phyloP scores from a whole-genome alignment of 2,113 vertebrate genomes.

The Oncorhynchus masou region DNA sequence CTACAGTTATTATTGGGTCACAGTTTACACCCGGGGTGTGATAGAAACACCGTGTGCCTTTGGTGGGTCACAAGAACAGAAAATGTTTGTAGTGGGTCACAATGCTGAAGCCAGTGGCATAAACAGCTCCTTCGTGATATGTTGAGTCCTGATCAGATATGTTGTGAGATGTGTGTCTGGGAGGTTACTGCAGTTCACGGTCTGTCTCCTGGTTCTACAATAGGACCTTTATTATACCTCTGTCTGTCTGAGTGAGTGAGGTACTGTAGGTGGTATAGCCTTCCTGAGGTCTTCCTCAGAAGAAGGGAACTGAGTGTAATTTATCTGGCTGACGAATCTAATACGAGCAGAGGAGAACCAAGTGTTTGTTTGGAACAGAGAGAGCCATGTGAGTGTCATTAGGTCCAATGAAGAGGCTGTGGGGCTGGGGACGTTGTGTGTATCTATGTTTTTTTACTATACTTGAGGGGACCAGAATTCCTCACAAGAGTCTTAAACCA shows the following conservation, averaged over 20 bases:
- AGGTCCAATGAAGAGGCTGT: slow-evolving; percentile 36
- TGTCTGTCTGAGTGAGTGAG: not conserved
- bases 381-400: slow-evolving; percentile 64
- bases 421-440: slow-evolving; percentile 24
- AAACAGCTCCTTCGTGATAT: too few species aligned
- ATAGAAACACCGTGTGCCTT: not conserved
- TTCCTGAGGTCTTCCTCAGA: slow-evolving; percentile 24
- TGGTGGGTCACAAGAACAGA: not conserved
- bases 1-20: too few species aligned
- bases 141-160: too few species aligned
- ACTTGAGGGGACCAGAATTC: not conserved
- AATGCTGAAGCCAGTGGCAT: too few species aligned
- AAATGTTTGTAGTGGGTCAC: not conserved
- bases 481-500: too few species aligned
- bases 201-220: not conserved
- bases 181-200: not conserved
- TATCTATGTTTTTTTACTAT: slow-evolving; percentile 1
- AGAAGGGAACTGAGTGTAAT: slow-evolving; percentile 24
- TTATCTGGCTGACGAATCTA: slow-evolving; percentile 43
- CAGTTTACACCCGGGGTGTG: not conserved
- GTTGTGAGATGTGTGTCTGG: too few species aligned
- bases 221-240: not conserved
- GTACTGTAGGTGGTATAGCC: slow-evolving; percentile 10
- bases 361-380: slow-evolving; percentile 28
- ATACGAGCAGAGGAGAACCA: slow-evolving; percentile 40